Conservation (phyloP, 2,888 invertebrate species). For the Piscicola geometra region DNA sequence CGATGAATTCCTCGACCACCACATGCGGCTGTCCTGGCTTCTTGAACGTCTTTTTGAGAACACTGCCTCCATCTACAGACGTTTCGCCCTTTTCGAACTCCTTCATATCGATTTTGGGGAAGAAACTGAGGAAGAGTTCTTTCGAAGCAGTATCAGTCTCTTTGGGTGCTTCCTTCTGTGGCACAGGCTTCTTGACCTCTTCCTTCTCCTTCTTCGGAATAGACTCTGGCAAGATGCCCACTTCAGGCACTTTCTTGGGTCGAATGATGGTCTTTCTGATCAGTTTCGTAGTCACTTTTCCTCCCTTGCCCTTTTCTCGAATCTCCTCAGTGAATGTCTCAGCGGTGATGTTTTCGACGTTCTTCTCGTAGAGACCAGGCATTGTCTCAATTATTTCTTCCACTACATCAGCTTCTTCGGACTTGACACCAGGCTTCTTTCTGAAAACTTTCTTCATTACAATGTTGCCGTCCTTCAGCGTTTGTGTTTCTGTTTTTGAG, state of each 20-base stretch:
- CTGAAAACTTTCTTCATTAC: slow-evolving; percentile 18
- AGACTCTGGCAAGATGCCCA: neutral
- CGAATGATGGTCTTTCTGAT: slow-evolving; percentile 18
- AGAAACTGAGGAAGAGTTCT: neutral
- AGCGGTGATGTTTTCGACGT: neutral
- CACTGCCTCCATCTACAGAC: neutral
- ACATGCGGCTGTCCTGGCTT: slow-evolving; percentile 8
- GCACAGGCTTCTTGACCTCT: neutral
- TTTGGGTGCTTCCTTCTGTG: neutral
- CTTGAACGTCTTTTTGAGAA: neutral
- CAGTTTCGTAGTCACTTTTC: neutral
- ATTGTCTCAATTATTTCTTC: slow-evolving; percentile 24
- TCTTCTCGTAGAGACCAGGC: slow-evolving; percentile 18
- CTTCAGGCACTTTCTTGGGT: slow-evolving; percentile 9
- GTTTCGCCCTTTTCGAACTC: neutral
- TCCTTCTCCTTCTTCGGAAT: neutral
- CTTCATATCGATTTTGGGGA: neutral
- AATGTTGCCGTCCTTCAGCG: neutral
- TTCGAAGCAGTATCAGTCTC: neutral
- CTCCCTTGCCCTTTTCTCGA: neutral
- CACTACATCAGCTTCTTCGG: slow-evolving; percentile 12
- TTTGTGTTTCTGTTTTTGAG: neutral
- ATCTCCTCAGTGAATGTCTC: slow-evolving; percentile 1
- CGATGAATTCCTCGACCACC: slow-evolving; percentile 6
- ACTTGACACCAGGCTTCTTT: neutral